These are phyloP conservation scores for Ennomos quercinarius DNA, from an alignment of 2,888 invertebrate genomes.

Conservation along the genomic window DNA sequence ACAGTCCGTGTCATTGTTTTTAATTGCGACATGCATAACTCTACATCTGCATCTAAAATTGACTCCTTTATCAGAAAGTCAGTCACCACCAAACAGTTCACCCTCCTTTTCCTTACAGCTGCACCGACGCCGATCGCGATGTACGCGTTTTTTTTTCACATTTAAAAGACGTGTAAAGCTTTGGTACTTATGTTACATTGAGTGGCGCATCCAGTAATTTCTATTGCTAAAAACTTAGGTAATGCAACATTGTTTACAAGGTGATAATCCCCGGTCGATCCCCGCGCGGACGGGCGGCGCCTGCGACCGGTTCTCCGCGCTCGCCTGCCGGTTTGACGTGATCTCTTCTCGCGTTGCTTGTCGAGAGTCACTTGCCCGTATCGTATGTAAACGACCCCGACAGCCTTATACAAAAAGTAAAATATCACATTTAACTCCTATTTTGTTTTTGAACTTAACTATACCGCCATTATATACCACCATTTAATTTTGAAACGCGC, in stretches of 20 bases:
- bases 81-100: constrained; percentile 7
- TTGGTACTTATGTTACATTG: constrained; percentile 5
- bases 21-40: constrained; percentile 37
- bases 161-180: constrained; percentile 5
- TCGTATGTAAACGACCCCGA: constrained; percentile 80
- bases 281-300: constrained; percentile 75
- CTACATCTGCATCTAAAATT: constrained; percentile 30
- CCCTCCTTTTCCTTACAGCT: constrained; percentile 37
- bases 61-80: constrained; percentile 30
- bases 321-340: constrained; percentile 81
- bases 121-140: constrained; percentile 2
- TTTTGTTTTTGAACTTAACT: constrained; percentile 31
- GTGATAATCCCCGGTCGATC: constrained; percentile 73
- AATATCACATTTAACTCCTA: constrained; percentile 37
- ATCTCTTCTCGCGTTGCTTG: constrained; percentile 78
- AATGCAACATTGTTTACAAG: constrained; percentile 82
- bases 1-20: constrained; percentile 47
- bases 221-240: constrained; percentile 55
- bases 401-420: constrained; percentile 61
- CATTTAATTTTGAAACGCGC: constrained; percentile 17
- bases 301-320: constrained; percentile 80
- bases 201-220: constrained; percentile 4
- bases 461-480: constrained; percentile 6
- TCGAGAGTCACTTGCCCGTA: constrained; percentile 70
- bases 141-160: constrained; percentile 5